phyloP scores from a whole-genome alignment of 2,888 invertebrate genomes.

The Ectemnius lituratus region DNA sequence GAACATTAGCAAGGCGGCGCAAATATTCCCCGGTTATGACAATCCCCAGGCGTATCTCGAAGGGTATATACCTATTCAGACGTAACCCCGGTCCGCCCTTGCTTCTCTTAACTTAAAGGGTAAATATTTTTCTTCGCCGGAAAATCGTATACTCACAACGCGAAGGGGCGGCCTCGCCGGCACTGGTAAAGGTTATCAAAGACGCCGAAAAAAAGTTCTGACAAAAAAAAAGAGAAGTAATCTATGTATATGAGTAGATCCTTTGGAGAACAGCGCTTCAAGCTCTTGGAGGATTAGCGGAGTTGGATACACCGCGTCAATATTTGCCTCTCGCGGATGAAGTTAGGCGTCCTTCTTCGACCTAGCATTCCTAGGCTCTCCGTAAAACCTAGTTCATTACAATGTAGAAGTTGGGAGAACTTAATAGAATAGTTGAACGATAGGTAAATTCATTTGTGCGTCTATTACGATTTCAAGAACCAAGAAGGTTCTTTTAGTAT shows the following conservation, averaged over 20 bases:
- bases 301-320: conserved; percentile 58
- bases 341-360: conserved; percentile 12
- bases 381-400: too few relatives aligned
- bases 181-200: conserved; percentile 45
- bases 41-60: conserved; percentile 24
- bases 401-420: too few relatives aligned
- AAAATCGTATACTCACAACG: conserved; percentile 28
- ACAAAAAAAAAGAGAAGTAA: conserved; percentile 37
- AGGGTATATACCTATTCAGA: conserved; percentile 20
- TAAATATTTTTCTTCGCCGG: conserved; percentile 56
- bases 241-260: conserved; percentile 46
- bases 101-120: conserved; percentile 46
- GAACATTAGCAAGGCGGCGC: conserved; percentile 30
- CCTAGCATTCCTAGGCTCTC: background rate
- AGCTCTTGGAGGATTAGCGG: conserved; percentile 59
- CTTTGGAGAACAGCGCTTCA: conserved; percentile 25
- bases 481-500: too few relatives aligned
- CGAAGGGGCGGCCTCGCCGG: background rate
- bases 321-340: conserved; percentile 59
- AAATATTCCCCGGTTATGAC: conserved; percentile 34
- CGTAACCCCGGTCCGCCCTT: conserved; percentile 16
- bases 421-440: too few relatives aligned
- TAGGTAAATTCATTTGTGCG: too few relatives aligned
- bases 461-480: too few relatives aligned
- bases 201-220: conserved; percentile 61